phyloP scores from a whole-genome alignment of 1,140 invertebrate genomes.

The Lanistes nyassanus region DNA sequence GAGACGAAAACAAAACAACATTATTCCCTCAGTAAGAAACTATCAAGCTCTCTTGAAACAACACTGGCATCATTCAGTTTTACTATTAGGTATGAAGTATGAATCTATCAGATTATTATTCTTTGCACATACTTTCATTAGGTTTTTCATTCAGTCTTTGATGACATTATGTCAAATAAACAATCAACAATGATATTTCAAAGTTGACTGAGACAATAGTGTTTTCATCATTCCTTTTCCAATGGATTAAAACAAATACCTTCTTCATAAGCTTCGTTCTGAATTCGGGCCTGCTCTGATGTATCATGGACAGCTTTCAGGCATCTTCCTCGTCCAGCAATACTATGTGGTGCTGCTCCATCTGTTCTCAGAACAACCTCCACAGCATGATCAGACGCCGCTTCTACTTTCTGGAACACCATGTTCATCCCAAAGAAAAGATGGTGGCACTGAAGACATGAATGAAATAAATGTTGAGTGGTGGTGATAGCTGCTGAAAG shows the following conservation, averaged over 20 bases:
- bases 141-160: neutral
- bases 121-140: neutral
- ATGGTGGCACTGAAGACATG: neutral
- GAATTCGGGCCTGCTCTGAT: constrained; percentile 22
- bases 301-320: constrained; percentile 11
- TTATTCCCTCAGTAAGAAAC: neutral
- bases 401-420: constrained; percentile 43
- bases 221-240: too few relatives aligned
- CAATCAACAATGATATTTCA: too few relatives aligned
- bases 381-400: constrained; percentile 39
- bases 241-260: constrained; percentile 33
- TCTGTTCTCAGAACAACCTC: constrained; percentile 23
- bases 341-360: constrained; percentile 11
- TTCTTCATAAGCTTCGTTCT: constrained; percentile 45
- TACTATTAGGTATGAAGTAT: neutral
- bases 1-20: constrained; percentile 7
- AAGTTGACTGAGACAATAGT: too few relatives aligned
- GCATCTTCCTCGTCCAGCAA: constrained; percentile 17
- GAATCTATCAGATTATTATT: neutral
- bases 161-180: neutral
- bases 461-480: neutral
- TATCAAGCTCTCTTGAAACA: neutral
- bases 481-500: too few relatives aligned
- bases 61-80: neutral
- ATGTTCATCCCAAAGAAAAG: neutral